These are phyloP conservation scores for Phenganax subtilis DNA, from an alignment of 92 coral and sea anemone species.

Conservation along the genomic window DNA sequence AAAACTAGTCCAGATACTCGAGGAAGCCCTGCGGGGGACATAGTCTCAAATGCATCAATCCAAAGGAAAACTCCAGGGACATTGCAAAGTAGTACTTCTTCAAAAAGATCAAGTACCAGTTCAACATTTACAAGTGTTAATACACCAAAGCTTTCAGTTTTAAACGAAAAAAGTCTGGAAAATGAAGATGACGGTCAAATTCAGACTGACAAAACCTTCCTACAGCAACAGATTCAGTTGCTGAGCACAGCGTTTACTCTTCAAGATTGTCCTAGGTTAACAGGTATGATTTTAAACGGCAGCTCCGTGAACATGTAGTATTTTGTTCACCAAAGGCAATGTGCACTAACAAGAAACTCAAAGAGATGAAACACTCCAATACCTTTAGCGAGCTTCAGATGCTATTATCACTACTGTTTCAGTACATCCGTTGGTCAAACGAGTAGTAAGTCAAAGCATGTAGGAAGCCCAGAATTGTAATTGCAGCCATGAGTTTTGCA, in stretches of 20 bases:
- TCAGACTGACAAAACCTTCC: slow-evolving; percentile 55
- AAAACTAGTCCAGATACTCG: background rate
- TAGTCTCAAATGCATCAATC: background rate
- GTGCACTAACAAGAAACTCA: too few relatives aligned
- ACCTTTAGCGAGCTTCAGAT: too few relatives aligned
- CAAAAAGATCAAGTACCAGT: background rate
- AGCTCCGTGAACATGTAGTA: too few relatives aligned
- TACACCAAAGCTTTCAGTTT: background rate
- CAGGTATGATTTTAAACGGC: slow-evolving; percentile 44
- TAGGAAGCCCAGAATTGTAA: too few relatives aligned
- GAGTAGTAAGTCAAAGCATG: too few relatives aligned
- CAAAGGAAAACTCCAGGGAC: background rate
- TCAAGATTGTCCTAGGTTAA: slow-evolving; percentile 53
- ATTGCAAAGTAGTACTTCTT: background rate
- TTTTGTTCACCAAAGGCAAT: too few relatives aligned
- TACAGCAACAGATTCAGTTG: slow-evolving; percentile 62
- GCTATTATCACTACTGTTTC: too few relatives aligned
- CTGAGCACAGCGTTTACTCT: slow-evolving; percentile 61
- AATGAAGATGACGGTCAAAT: slow-evolving; percentile 4
- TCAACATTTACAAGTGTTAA: background rate
- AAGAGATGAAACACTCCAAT: too few relatives aligned
- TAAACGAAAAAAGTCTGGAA: background rate
- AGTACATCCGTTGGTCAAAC: too few relatives aligned
- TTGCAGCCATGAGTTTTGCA: too few relatives aligned
- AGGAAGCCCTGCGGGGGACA: slow-evolving; percentile 17